A percentile compares a stretch with the other conserved stretches of the same genome.
Conservation (phyloP, 2,888 invertebrate species). For the Andricus quercusramuli region DNA sequence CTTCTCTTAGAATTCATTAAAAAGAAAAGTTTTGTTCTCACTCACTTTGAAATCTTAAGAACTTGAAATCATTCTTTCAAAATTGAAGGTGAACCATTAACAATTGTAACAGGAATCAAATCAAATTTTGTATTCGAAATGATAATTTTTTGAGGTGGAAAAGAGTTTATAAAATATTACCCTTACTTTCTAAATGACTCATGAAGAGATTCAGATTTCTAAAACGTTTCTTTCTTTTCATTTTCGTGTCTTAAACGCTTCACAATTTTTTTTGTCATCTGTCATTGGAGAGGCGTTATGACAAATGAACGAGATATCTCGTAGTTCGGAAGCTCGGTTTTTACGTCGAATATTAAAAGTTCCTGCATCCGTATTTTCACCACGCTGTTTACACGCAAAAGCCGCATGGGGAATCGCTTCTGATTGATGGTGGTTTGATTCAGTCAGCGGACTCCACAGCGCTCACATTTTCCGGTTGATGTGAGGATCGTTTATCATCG, state of each 20-base stretch:
- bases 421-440: constrained; percentile 76
- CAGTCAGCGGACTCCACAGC: constrained; percentile 65
- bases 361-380: constrained; percentile 44
- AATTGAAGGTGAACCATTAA: no score
- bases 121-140: no score
- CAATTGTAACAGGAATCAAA: no score
- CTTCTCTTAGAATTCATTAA: no score
- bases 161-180: neutral
- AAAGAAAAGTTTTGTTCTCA: no score
- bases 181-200: neutral
- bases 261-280: neutral
- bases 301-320: neutral
- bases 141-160: no score
- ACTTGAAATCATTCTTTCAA: no score
- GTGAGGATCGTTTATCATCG: constrained; percentile 72
- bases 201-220: neutral
- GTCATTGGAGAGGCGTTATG: neutral
- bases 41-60: no score
- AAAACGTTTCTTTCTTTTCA: no score
- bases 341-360: constrained; percentile 24
- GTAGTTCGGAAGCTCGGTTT: constrained; percentile 2
- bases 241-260: neutral
- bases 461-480: constrained; percentile 72
- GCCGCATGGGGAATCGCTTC: constrained; percentile 53
- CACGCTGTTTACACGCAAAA: constrained; percentile 58